A percentile compares a stretch with the other conserved stretches of the same genome.
phyloP scores from a whole-genome alignment of 2,888 invertebrate genomes.

The Dasypogon diadema region DNA sequence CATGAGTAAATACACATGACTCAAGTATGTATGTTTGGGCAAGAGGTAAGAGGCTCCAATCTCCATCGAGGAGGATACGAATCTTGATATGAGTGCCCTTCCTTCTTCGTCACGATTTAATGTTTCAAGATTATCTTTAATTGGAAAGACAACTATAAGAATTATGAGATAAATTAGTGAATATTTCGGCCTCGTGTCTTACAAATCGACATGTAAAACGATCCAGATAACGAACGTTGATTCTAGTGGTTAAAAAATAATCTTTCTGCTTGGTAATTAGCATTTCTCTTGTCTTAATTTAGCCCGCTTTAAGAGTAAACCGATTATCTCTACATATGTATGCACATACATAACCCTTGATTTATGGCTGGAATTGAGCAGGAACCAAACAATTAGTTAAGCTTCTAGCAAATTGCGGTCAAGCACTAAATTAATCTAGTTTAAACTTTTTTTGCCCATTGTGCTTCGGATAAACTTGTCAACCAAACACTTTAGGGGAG shows the following conservation, averaged over 20 bases:
- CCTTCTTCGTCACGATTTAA: constrained; percentile 27
- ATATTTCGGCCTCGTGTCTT: constrained; percentile 28
- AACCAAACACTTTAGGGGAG: not conserved
- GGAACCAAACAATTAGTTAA: too few species aligned
- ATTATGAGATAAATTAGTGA: constrained; percentile 39
- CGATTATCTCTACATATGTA: too few species aligned
- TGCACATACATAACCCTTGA: too few species aligned
- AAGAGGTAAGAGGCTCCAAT: not conserved
- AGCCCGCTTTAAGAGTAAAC: too few species aligned
- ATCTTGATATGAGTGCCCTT: constrained; percentile 5
- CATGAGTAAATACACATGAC: not conserved
- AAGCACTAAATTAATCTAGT: constrained; percentile 15
- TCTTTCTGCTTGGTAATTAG: too few species aligned
- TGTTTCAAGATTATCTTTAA: constrained; percentile 40
- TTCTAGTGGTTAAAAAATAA: too few species aligned
- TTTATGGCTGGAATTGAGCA: too few species aligned
- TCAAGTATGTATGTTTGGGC: not conserved
- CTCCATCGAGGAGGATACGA: not conserved
- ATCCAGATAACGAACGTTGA: not conserved
- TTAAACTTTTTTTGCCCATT: not conserved
- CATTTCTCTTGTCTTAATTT: too few species aligned
- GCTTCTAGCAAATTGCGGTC: constrained; percentile 16
- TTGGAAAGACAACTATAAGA: constrained; percentile 33
- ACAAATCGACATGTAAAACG: constrained; percentile 25
- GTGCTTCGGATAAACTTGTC: not conserved